Conservation (phyloP, 2,888 invertebrate species). For the Orthonychiurus folsomi region DNA sequence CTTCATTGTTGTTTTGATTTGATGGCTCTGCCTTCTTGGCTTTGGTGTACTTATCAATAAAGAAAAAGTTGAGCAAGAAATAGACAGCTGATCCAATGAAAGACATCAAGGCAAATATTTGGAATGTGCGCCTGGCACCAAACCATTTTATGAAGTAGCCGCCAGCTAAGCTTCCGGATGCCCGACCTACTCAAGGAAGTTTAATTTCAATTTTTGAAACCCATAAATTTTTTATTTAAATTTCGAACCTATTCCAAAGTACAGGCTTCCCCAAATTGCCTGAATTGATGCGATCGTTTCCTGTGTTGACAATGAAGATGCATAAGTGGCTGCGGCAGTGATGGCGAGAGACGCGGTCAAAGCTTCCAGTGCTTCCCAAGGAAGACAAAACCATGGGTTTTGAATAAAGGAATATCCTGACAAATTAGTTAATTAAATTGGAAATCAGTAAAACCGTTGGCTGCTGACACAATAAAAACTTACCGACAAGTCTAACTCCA, state of each 20-base stretch:
- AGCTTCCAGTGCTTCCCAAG: slow-evolving; percentile 68
- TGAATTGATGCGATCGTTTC: slow-evolving; percentile 68
- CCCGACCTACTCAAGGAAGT: slow-evolving; percentile 53
- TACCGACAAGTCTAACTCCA: slow-evolving; percentile 60
- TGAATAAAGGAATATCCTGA: slow-evolving; percentile 64
- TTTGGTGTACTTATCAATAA: slow-evolving; percentile 51
- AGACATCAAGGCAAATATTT: slow-evolving; percentile 57
- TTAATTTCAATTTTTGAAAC: not conserved
- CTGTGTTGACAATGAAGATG: slow-evolving; percentile 61
- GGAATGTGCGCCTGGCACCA: slow-evolving; percentile 63
- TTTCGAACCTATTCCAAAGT: slow-evolving; percentile 61
- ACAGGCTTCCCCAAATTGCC: slow-evolving; percentile 67
- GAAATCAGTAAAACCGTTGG: not conserved
- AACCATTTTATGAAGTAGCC: slow-evolving; percentile 64
- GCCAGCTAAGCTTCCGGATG: slow-evolving; percentile 64
- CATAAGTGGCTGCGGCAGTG: slow-evolving; percentile 69
- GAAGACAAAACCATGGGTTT: slow-evolving; percentile 64
- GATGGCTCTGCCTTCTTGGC: not conserved
- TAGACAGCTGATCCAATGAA: slow-evolving; percentile 59
- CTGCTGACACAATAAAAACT: slow-evolving; percentile 37
- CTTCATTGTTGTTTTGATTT: not conserved
- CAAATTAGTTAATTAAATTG: slow-evolving; percentile 17
- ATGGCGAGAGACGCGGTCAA: slow-evolving; percentile 65
- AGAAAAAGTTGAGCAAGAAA: slow-evolving; percentile 58
- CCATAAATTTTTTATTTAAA: not conserved